Evolutionary conservation across 2,888 invertebrate species (phyloP), one percentile per base, ranked within the genome.

Genomic region (Drosophila dives): DNA sequence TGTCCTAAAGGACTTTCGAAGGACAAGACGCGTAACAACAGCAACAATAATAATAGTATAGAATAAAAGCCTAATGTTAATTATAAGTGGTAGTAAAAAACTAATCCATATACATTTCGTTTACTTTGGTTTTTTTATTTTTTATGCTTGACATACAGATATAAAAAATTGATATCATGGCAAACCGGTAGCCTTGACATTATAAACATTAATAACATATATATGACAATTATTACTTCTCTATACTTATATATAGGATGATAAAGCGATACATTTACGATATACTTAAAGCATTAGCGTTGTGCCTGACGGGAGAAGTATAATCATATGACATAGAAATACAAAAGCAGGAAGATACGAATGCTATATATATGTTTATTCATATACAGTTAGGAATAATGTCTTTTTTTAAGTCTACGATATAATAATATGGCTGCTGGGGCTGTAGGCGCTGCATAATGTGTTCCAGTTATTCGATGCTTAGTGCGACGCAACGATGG

Each of bases 111-210:
- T n/a, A 20, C n/a, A 12, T 26, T 29, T 32, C 12, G 26, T 32
- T 67, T 81, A 90, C 90, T 84, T 84, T 84, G 90, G 84, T 81
- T 64, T 81, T 70, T 67, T 67, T 51, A 54, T 26, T 82, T 65
- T 81, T 85, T 55, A 81, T 75, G 69, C 56, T 71, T 74, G 75
- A 85, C 82, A 83, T 38, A 62, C 32, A 49, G 42, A 40, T 54
- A 15, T 50, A 34, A 53, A 26, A 32, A 55, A 33, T 36, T 40
- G 54, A 33, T 54, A 20, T 67, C n/a, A 23, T 34, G 17, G 26
- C 17, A 55, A n/a, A 54, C 40, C 26, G 23, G 32, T 40, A 38
- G 26, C 15, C 33, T 20, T 2, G 29, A 20, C 26, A 34, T 40
- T 20, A 51, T 45, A 36, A 17, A 62, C 45, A 62, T 59, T 62